Percentiles rank a stretch among this genome's conserved stretches.
Conservation (phyloP, 2,888 invertebrate species). For the Allacma fusca region DNA sequence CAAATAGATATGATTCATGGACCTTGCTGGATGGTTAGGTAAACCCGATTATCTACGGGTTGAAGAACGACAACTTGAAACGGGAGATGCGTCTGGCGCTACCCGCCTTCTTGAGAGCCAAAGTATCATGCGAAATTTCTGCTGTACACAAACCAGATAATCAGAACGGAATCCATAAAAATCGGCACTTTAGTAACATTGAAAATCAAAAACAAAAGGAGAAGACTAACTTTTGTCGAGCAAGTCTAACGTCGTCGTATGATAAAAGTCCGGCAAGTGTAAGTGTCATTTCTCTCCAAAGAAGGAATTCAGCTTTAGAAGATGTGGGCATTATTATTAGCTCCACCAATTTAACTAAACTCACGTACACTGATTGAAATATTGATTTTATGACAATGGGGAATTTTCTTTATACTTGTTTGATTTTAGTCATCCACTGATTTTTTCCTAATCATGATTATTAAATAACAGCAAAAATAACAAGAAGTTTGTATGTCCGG, state of each 20-base stretch:
- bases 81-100: conserved; percentile 68
- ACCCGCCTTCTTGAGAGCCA: conserved; percentile 46
- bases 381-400: no score
- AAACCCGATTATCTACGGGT: conserved; percentile 80
- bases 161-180: neutral
- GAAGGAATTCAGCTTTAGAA: conserved; percentile 37
- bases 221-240: neutral
- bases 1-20: no score
- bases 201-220: neutral
- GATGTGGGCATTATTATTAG: conserved; percentile 32
- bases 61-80: conserved; percentile 75
- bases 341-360: neutral
- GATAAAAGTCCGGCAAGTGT: conserved; percentile 35
- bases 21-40: no score
- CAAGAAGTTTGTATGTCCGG: no score
- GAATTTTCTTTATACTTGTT: no score
- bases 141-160: conserved; percentile 8
- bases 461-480: no score
- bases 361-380: neutral
- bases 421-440: no score
- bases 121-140: conserved; percentile 30
- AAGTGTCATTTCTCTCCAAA: conserved; percentile 30
- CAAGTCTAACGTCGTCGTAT: neutral
- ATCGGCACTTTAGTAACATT: neutral
- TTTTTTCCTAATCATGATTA: no score